Evolutionary conservation across 2,888 invertebrate species (phyloP).

Genomic region (Deladenus siricidicola): DNA sequence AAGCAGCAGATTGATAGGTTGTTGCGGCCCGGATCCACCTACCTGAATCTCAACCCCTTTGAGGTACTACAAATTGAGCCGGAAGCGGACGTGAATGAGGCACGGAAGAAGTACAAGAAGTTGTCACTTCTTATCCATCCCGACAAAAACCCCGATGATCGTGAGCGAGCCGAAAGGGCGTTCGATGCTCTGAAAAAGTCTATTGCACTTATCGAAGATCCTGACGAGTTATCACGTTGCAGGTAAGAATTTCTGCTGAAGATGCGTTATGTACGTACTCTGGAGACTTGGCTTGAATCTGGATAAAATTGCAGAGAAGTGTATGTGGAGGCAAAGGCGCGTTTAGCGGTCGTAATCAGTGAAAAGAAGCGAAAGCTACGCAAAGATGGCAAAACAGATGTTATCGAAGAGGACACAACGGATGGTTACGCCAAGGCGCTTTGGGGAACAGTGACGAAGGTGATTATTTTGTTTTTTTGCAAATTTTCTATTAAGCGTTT

Average conservation of each 20-base stretch:
- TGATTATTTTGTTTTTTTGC: conserved; percentile 2
- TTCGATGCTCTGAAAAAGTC: conserved; percentile 57
- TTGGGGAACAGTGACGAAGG: conserved; percentile 43
- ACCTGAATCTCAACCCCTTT: conserved; percentile 71
- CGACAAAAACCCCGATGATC: conserved; percentile 94
- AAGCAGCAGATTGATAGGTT: conserved; percentile 93
- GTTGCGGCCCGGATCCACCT: conserved; percentile 89
- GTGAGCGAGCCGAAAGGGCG: conserved; percentile 75
- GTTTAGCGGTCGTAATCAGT: conserved; percentile 83
- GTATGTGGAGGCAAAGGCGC: conserved; percentile 88
- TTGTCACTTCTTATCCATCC: conserved; percentile 97
- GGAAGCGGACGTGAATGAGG: conserved; percentile 76
- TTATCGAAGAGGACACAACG: conserved; percentile 49
- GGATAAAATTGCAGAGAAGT: too few relatives aligned
- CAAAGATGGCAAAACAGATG: conserved; percentile 62
- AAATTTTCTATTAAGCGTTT: not conserved
- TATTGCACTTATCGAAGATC: conserved; percentile 68
- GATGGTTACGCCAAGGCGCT: conserved; percentile 45
- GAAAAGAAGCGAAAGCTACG: conserved; percentile 87
- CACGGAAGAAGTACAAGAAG: conserved; percentile 87
- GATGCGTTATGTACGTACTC: too few relatives aligned
- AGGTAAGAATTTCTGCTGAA: too few relatives aligned
- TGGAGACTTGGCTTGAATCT: too few relatives aligned
- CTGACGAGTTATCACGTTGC: conserved; percentile 83
- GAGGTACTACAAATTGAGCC: conserved; percentile 63